A percentile compares a stretch with the other conserved stretches of the same genome.
Conservation (phyloP, 2,113 vertebrate genomes). For the Romanogobio albipinnatus region DNA sequence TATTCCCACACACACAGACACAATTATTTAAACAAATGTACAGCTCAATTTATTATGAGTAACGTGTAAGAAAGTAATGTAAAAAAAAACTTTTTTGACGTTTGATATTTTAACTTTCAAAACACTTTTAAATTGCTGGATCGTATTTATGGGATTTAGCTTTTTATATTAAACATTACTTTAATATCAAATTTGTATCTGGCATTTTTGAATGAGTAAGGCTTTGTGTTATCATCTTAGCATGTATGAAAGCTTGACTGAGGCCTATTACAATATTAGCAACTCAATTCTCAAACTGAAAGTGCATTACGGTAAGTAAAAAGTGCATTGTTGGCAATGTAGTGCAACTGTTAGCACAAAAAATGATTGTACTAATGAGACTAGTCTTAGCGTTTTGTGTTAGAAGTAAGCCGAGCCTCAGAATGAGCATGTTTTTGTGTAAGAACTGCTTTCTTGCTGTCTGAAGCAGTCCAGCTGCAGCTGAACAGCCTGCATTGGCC, state of each 20-base stretch:
- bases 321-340: not conserved
- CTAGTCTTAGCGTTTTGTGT: not conserved
- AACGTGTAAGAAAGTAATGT: not conserved
- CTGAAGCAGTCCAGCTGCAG: slow-evolving; percentile 59
- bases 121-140: not conserved
- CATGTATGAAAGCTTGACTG: not conserved
- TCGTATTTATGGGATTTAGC: not conserved
- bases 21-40: not conserved
- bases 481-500: slow-evolving; percentile 48
- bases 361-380: not conserved
- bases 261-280: not conserved
- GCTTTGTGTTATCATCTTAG: not conserved
- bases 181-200: no score
- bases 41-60: not conserved
- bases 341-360: not conserved
- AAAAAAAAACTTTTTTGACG: no score
- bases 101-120: not conserved
- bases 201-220: not conserved
- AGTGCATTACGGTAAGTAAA: not conserved
- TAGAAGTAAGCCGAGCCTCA: slow-evolving; percentile 11
- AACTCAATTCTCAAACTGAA: not conserved
- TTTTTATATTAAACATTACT: not conserved
- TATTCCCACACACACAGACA: not conserved
- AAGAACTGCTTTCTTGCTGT: slow-evolving; percentile 43
- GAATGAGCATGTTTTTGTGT: slow-evolving; percentile 36